phyloP scores from a whole-genome alignment of 2,113 vertebrate species.

The Amblyopsis rosae region DNA sequence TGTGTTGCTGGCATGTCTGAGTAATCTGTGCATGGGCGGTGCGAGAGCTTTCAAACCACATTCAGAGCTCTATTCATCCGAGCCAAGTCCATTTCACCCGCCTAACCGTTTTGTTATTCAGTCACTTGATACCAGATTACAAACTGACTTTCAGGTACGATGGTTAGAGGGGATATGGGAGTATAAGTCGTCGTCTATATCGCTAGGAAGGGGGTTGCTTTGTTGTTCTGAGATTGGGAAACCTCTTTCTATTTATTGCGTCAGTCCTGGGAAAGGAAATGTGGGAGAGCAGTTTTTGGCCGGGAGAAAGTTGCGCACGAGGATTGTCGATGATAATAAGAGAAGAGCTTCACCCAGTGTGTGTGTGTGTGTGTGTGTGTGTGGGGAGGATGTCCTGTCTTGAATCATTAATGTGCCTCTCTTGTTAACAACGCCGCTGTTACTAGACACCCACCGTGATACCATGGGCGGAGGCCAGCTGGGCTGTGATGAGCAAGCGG shows the following conservation, averaged over 20 bases:
- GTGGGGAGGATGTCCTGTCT: slow-evolving; percentile 41
- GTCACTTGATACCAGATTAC: slow-evolving; percentile 49
- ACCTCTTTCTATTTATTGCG: slow-evolving; percentile 36
- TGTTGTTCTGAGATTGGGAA: slow-evolving; percentile 14
- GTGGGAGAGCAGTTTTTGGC: slow-evolving; percentile 41
- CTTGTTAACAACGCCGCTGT: slow-evolving; percentile 1
- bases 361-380: not conserved
- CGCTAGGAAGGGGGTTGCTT: slow-evolving; percentile 29
- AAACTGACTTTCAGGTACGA: slow-evolving; percentile 39
- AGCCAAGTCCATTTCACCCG: slow-evolving; percentile 10
- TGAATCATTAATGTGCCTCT: slow-evolving; percentile 32
- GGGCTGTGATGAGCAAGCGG: not conserved
- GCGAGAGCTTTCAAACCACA: slow-evolving; percentile 22
- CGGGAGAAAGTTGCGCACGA: slow-evolving; percentile 38
- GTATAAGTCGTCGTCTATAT: slow-evolving; percentile 43
- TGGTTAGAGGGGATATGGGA: slow-evolving; percentile 9
- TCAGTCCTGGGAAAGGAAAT: slow-evolving; percentile 41
- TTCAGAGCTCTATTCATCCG: slow-evolving; percentile 31
- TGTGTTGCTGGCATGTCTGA: not conserved
- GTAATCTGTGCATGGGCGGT: not conserved
- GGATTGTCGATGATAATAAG: slow-evolving; percentile 1
- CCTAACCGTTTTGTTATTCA: not conserved
- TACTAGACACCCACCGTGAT: slow-evolving; percentile 3
- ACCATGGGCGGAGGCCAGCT: not conserved
- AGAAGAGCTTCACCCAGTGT: slow-evolving; percentile 38